Base-by-base conservation (phyloP, 2,113 vertebrate genomes). In the Octodon degus region DNA sequence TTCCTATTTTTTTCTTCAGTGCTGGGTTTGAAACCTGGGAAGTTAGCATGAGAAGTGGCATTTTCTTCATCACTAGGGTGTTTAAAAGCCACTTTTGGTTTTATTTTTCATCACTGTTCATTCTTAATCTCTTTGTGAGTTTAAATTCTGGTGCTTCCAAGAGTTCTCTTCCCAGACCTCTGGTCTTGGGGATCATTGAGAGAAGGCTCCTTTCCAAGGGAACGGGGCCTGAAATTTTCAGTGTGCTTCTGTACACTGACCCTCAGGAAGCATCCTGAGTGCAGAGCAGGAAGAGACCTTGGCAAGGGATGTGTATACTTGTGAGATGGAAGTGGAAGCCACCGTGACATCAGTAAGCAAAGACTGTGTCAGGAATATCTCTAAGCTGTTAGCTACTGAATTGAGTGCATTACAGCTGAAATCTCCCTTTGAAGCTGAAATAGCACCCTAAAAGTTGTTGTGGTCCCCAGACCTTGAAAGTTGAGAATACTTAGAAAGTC, bases 401-500 rank as follows among this genome's bases (percentile, higher is more conserved):
- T 13, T 72, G 72, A 30, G 32, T 79, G 22, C 40, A 17, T 13
- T 19, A 25, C 19, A 10, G 7, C 12, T 63, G 11, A 70, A 12
- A 34, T 70, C 53, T 79, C 37, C 53, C 20, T 34, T 92, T 37
- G 82, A 53, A 68, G 50, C 22, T 30, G 30, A 90, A 96, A 92
- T 58, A 65, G 11, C 20, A 16, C 86, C 60, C 30, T 40, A 92
- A 90, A 76, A 83, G 62, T 83, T 76, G 63, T 34, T 68, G 68
- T 58, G 89, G 58, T 67, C 63, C 24, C 86, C 83, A 58, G 88
- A 85, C 24, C 70, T 74, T 91, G 88, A 62, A 93, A 74, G 22
- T 82, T 65, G 72, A 58, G 65, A 95, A 82, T 34, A 77, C 91
- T 79, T 92, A 82, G 82, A 77, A 96, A 81, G 72, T n/a, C 92